phyloP scores from a whole-genome alignment of 2,888 invertebrate genomes.

The Ectemnius lituratus region DNA sequence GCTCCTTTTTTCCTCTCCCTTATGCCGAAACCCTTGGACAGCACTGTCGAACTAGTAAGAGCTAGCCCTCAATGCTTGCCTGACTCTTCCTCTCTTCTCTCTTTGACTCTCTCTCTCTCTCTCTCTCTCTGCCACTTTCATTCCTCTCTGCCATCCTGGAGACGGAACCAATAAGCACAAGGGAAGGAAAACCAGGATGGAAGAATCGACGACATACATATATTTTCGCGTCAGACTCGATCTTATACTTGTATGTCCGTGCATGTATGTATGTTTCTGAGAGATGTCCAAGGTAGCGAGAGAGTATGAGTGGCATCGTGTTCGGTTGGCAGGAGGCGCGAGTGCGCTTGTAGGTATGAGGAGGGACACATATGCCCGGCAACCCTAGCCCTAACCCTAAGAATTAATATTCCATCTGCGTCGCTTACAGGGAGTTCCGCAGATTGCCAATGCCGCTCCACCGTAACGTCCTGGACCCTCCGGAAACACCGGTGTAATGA shows the following conservation, averaged over 20 bases:
- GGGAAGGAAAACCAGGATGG: slow-evolving; percentile 58
- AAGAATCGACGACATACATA: slow-evolving; percentile 49
- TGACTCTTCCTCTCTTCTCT: slow-evolving; percentile 12
- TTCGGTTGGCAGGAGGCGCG: background rate
- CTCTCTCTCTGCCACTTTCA: slow-evolving; percentile 57
- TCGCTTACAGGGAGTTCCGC: slow-evolving; percentile 64
- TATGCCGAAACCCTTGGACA: slow-evolving; percentile 33
- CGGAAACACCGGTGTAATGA: slow-evolving; percentile 41
- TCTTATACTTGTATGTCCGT: slow-evolving; percentile 3
- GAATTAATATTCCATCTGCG: slow-evolving; percentile 75
- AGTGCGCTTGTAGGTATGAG: background rate
- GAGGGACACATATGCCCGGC: slow-evolving; percentile 37
- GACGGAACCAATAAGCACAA: slow-evolving; percentile 75
- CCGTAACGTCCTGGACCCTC: slow-evolving; percentile 54
- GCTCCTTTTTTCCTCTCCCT: slow-evolving; percentile 17
- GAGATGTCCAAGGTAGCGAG: no score
- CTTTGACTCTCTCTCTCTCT: slow-evolving; percentile 44
- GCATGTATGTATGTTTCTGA: no score
- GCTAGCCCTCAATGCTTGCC: background rate
- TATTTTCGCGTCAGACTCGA: slow-evolving; percentile 52
- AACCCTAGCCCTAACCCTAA: slow-evolving; percentile 64
- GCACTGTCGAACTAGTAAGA: background rate
- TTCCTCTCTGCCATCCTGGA: slow-evolving; percentile 52
- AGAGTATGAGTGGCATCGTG: no score
- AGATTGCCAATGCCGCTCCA: slow-evolving; percentile 69